These are phyloP conservation scores for Proteles cristata DNA, from an alignment of 2,113 vertebrate genomes.

Conservation along the genomic window DNA sequence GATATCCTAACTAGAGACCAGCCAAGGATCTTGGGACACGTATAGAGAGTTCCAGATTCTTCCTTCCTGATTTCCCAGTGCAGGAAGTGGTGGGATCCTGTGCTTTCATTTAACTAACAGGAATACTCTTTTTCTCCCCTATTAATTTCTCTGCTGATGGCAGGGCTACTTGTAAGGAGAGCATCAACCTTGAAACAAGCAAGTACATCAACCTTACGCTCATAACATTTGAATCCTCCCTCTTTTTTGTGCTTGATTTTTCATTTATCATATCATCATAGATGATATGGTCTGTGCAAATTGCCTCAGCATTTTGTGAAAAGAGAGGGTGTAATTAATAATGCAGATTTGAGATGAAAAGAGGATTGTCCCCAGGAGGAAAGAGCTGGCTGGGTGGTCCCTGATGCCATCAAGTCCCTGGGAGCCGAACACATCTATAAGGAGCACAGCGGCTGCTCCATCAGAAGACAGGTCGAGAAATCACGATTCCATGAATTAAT, in stretches of 20 bases:
- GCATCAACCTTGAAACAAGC: background rate
- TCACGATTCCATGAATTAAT: too few relatives aligned
- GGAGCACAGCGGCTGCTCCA: background rate
- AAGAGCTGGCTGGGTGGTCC: background rate
- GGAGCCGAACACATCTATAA: rapidly evolving
- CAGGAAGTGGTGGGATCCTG: background rate
- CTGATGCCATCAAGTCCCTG: rapidly evolving
- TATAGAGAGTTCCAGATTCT: background rate
- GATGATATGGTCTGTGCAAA: background rate
- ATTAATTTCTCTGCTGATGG: background rate
- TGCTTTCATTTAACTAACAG: background rate
- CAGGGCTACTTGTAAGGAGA: background rate
- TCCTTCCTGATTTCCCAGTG: background rate
- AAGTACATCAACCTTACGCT: background rate
- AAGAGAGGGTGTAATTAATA: background rate
- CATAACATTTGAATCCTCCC: background rate
- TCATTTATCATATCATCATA: background rate
- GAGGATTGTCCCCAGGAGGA: background rate
- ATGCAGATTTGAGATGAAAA: background rate
- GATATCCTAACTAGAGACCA: background rate
- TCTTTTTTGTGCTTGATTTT: background rate
- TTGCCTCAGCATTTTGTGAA: background rate
- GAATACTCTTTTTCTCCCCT: background rate
- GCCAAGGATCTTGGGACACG: background rate
- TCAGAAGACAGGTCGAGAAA: background rate